Percentiles rank a stretch among this genome's conserved stretches.
phyloP scores from a whole-genome alignment of 2,888 invertebrate species.

The Synergus laeviventris region DNA sequence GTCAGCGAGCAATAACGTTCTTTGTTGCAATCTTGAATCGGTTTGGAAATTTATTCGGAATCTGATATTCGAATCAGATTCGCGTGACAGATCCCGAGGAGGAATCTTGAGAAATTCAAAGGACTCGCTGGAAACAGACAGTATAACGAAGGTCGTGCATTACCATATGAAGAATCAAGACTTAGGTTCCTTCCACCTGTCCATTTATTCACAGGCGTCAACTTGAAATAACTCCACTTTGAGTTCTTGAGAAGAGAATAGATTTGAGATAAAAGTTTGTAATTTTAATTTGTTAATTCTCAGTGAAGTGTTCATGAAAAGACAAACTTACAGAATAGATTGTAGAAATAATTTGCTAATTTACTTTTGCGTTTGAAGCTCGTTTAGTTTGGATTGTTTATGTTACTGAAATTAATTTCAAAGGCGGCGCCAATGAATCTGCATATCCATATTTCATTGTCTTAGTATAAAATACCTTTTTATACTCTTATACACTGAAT shows the following conservation, averaged over 20 bases:
- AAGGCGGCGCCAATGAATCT: slow-evolving; percentile 10
- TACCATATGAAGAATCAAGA: slow-evolving; percentile 20
- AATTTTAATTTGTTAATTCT: slow-evolving; percentile 21
- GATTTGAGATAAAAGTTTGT: not conserved
- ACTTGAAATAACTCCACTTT: slow-evolving; percentile 11
- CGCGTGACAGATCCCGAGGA: slow-evolving; percentile 13
- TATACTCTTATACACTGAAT: slow-evolving; percentile 61
- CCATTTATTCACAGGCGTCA: slow-evolving; percentile 21
- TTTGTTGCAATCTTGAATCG: slow-evolving; percentile 24
- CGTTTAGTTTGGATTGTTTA: not conserved
- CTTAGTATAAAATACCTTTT: not conserved
- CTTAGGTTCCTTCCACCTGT: slow-evolving; percentile 30
- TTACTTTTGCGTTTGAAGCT: not conserved
- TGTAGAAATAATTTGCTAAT: not conserved
- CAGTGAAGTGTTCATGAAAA: not conserved
- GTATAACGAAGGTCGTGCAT: slow-evolving; percentile 30
- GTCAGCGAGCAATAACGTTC: not conserved
- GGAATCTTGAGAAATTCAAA: slow-evolving; percentile 23
- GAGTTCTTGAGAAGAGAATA: not conserved
- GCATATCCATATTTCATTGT: slow-evolving; percentile 2
- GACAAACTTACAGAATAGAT: too few relatives aligned
- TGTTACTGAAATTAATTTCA: not conserved
- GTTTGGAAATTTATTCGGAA: slow-evolving; percentile 21
- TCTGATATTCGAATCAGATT: slow-evolving; percentile 30
- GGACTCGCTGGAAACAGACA: slow-evolving; percentile 18